Conservation (phyloP, 2,888 invertebrate species). For the Lottia gigantea region DNA sequence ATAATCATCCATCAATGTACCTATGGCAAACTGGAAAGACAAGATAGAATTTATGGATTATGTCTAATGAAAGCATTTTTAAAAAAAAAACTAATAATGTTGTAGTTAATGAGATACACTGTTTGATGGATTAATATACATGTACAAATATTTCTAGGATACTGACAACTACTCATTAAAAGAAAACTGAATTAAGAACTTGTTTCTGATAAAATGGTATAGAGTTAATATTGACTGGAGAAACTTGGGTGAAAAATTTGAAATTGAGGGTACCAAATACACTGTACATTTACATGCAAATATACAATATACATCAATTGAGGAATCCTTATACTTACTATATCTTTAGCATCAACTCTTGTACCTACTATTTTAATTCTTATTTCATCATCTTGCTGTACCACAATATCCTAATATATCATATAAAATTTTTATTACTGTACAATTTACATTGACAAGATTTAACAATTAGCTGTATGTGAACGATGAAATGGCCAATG, state of each 20-base stretch:
- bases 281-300: too few species aligned
- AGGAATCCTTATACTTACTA: slow-evolving; percentile 77
- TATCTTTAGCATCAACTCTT: slow-evolving; percentile 97
- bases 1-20: slow-evolving; percentile 98
- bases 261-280: too few species aligned
- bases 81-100: not conserved
- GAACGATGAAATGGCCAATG: too few species aligned
- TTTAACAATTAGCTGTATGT: not conserved
- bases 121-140: too few species aligned
- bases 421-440: slow-evolving; percentile 13
- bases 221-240: too few species aligned
- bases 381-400: slow-evolving; percentile 97
- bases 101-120: too few species aligned
- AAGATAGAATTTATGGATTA: slow-evolving; percentile 25
- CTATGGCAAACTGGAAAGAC: slow-evolving; percentile 92
- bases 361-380: slow-evolving; percentile 98
- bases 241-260: too few species aligned
- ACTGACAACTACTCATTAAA: too few species aligned
- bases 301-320: too few species aligned
- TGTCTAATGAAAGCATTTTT: not conserved
- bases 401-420: slow-evolving; percentile 82
- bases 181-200: too few species aligned
- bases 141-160: too few species aligned
- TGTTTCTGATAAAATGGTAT: too few species aligned
- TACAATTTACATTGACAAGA: not conserved